A percentile compares a stretch with the other conserved stretches of the same genome.
Evolutionary conservation across 2,797 vertebrate genomes (phyloP).

Genomic region (Arvicola amphibius): DNA sequence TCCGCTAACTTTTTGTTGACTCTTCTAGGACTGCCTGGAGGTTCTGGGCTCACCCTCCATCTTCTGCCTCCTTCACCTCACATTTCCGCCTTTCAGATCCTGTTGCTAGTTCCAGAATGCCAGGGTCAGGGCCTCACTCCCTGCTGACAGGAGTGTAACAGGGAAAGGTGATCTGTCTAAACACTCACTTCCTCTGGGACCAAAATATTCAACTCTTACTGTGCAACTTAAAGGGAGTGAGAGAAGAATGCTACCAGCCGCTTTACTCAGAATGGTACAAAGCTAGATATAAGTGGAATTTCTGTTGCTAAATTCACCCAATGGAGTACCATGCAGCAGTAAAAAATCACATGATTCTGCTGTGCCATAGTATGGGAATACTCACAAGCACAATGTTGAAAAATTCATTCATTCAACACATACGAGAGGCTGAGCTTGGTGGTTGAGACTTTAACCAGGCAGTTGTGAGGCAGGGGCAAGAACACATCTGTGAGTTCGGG

Average conservation of each 20-base stretch:
- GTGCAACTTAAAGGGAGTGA: background rate
- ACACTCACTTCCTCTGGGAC: background rate
- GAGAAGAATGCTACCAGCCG: background rate
- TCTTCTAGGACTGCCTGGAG: background rate
- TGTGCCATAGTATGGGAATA: no score
- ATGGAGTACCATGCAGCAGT: background rate
- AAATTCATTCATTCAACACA: background rate
- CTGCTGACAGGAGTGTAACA: background rate
- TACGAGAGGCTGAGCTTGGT: background rate
- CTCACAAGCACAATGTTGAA: background rate
- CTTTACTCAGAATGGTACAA: background rate
- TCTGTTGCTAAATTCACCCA: background rate
- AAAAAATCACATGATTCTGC: background rate
- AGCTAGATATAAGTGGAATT: background rate
- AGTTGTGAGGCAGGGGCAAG: background rate
- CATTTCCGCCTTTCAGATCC: background rate
- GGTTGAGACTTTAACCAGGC: background rate
- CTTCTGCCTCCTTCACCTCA: background rate
- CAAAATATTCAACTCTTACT: background rate
- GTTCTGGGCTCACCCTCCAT: background rate
- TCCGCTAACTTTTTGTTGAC: no score
- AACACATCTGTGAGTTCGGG: background rate
- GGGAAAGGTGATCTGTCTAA: background rate
- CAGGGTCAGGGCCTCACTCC: background rate
- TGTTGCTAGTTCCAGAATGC: background rate